Evolutionary conservation across 1,140 invertebrate species (phyloP), one percentile per base, ranked within the genome.

Genomic region (Drosophila novamexicana): DNA sequence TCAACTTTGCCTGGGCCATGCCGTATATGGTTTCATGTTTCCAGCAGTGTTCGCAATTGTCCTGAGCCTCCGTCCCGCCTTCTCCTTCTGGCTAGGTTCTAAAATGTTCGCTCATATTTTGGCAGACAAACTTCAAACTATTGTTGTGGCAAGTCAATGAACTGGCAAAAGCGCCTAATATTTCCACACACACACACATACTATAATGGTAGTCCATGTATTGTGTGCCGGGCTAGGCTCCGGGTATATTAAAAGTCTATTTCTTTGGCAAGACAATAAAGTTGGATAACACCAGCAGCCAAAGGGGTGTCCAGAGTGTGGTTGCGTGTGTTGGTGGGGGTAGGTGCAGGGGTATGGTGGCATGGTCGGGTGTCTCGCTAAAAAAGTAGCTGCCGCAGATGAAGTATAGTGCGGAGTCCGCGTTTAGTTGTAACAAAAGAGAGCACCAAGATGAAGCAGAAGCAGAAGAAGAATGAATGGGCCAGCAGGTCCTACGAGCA

Each of bases 231-330:
- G 69, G 71, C 72, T 59, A 83, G 81, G 58, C 75, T 68, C 75
- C 65, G 29, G 57, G 79, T 86, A 88, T 86, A 86, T 86, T 86
- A 86, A 86, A 86, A 88, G 83, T 88, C 79, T 88, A 86, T 86
- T 86, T 82, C 83, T 86, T 88, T 88, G 83, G 83, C 82, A 86
- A 88, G 82, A 86, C 83, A 82, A 86, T 86, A 86, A 88, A 79
- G 67, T 77, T 82, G 79, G 76, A 67, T 63, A 59, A 56, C 62
- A 61, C 66, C 65, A 76, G 68, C 63, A 58, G 59, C 37, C 45
- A 59, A 64, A 12, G 57, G 50, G 57, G 29, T 59, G 14, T 14
- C 32, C 7, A 52, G 10, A 6, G 12, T 10, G 5, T 12, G 22
- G 12, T 14, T 5, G 6, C 18, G 40, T 12, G 39, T 29, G 10